These are phyloP conservation scores for Heliconius charithonia DNA, from an alignment of 2,888 invertebrate genomes.

Conservation along the genomic window DNA sequence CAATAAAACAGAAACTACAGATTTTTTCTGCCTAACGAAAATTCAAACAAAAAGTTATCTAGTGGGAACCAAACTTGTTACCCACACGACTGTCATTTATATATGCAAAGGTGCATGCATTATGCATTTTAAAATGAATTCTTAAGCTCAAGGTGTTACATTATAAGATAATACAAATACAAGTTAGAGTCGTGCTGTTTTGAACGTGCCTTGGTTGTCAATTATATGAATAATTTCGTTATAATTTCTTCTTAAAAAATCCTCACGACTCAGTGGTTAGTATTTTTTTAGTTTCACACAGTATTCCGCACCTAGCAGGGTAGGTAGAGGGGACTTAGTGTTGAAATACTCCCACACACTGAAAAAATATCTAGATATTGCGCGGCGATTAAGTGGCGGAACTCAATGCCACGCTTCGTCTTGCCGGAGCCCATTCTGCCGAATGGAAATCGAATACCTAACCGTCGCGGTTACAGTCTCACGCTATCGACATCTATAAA, in stretches of 20 bases:
- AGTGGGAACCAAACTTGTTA: constrained; percentile 12
- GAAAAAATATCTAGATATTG: not conserved
- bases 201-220: not conserved
- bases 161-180: not conserved
- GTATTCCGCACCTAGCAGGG: not conserved
- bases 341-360: not conserved
- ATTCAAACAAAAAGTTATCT: not conserved
- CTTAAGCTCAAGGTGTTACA: constrained; percentile 9
- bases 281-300: not conserved
- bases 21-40: too few species aligned
- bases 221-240: not conserved
- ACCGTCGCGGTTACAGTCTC: not conserved
- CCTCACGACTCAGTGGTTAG: not conserved
- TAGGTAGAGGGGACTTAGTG: not conserved
- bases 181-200: constrained; percentile 3
- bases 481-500: not conserved
- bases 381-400: not conserved
- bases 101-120: constrained; percentile 10
- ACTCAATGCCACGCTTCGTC: not conserved
- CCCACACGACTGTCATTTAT: not conserved
- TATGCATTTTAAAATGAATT: constrained; percentile 21
- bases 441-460: not conserved
- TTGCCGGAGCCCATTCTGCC: not conserved
- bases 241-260: not conserved
- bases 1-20: not conserved